Base-by-base conservation (phyloP, 2,888 invertebrate species). In the Andrena bucephala region DNA sequence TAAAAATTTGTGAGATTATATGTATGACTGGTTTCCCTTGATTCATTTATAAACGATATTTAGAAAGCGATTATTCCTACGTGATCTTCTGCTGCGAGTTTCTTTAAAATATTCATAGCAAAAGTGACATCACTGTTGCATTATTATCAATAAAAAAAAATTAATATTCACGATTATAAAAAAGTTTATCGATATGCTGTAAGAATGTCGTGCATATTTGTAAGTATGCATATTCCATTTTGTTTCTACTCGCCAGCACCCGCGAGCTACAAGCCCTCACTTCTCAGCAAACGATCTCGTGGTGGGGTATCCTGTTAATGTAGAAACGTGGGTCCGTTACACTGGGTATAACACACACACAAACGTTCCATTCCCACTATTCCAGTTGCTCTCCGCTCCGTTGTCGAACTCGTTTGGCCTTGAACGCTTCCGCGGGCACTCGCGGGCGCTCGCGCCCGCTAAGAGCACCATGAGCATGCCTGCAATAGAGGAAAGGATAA, bases 21-120 rank as follows among this genome's bases (percentile, higher is more conserved):
- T 20, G 68, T 71, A 20, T 27, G 65, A 79, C 75, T 65, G 60
- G 81, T 79, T 84, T 83, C 65, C 74, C 73, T 80, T 73, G 80
- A 83, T 80, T 62, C 33, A 36, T 48, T 48, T 63, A 31, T 62
- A 65, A 62, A 50, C 29, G 33, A 33, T 10, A n/a, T 59, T 67
- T 70, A 36, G 59, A 65, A 70, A 70, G 29, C 33, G 20, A 80
- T 67, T 71, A 77, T 66, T 54, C 13, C 57, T 76, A 10, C 7
- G 7, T 42, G 27, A 4, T 24, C n/a, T 5, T 24, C 16, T 27
- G 0, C 24, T 24, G n/a, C 16, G 4, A 7, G 8, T 67, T 20
- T 29, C 48, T 48, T 20, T 8, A 1, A 13, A 48, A 13, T 62
- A n/a, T 77, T 67, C 33, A 33, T 29, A 29, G 42, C 31, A 20